These are phyloP conservation scores for Centropristis striata DNA, from an alignment of 2,113 vertebrate species.

Conservation along the genomic window DNA sequence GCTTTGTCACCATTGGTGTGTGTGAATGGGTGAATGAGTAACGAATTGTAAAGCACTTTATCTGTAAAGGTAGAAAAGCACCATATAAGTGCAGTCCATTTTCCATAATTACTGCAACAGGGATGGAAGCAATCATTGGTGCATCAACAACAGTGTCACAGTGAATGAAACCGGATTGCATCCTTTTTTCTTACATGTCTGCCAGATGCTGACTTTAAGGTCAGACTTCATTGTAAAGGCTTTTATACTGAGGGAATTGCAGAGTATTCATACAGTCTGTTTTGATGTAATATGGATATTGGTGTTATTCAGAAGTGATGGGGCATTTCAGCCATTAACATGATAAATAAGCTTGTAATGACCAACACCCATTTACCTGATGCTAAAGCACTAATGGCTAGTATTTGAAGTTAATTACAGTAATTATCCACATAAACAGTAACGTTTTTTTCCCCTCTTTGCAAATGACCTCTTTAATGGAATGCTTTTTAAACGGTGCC, in stretches of 20 bases:
- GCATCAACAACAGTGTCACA: slow-evolving; percentile 37
- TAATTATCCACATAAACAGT: slow-evolving; percentile 82
- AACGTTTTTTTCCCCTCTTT: slow-evolving; percentile 77
- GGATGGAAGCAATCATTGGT: slow-evolving; percentile 51
- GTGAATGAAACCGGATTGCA: slow-evolving; percentile 64
- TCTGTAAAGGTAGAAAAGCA: background rate
- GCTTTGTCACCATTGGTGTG: background rate
- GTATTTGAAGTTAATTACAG: slow-evolving; percentile 80
- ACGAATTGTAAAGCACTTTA: slow-evolving; percentile 12
- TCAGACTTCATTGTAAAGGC: slow-evolving; percentile 73
- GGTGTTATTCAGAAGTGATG: slow-evolving; percentile 67
- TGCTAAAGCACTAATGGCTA: slow-evolving; percentile 73
- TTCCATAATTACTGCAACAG: slow-evolving; percentile 47
- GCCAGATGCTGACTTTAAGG: slow-evolving; percentile 65
- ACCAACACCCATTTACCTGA: slow-evolving; percentile 66
- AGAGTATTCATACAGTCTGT: slow-evolving; percentile 61
- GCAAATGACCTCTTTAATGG: slow-evolving; percentile 71
- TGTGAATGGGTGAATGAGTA: background rate
- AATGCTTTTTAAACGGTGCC: slow-evolving; percentile 59
- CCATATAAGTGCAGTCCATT: slow-evolving; percentile 13
- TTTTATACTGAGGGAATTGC: slow-evolving; percentile 60
- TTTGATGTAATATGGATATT: slow-evolving; percentile 68
- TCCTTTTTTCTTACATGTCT: slow-evolving; percentile 34
- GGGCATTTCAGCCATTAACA: slow-evolving; percentile 69
- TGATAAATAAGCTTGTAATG: slow-evolving; percentile 77